Evolutionary conservation across 2,888 invertebrate genomes (phyloP), one percentile per base, ranked within the genome.

Genomic region (Philhelius pedissequus): DNA sequence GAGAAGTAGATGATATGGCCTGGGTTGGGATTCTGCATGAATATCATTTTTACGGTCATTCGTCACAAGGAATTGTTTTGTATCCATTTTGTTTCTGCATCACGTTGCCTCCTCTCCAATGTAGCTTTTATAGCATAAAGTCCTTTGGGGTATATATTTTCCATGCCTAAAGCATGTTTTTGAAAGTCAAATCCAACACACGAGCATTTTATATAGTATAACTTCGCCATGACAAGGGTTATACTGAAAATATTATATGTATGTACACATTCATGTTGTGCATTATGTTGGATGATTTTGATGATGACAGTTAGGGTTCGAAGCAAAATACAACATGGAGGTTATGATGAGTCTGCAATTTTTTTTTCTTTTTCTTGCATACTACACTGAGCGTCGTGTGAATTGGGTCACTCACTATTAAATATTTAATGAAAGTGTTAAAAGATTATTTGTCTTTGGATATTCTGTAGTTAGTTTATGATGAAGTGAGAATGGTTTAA

Each of bases 1-100:
- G 18, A 20, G n/a, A 4, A 7, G 18, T 11, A 4, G 50, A 22
- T 5, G 9, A 18, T 6, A 5, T 54, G 27, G 11, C 18, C 13
- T 20, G 18, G 27, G 18, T 78, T 74, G 38, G 50, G 76, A 22
- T 2, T 25, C 48, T 25, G 48, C 22, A 48, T 84, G 76, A 86
- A 80, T 75, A 86, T 87, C 78, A 77, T 79, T 87, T 86, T 81
- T 86, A 80, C 76, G 86, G 82, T 77, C 78, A 82, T 86, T 86
- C 82, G 78, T 86, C 81, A 79, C 50, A 68, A 54, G 62, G 69
- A 79, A 83, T 69, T 78, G 74, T 82, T 76, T 81, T 40, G 66
- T 40, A 73, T 45, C 7, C 45, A 35, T 32, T 66, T 66, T 11
- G 73, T 70, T 22, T 48, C 48, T 48, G 48, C 48, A 9, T 30